Evolutionary conservation across 2,113 vertebrate species (phyloP), one percentile per base, ranked within the genome.

Genomic region (Corynorhinus townsendii): DNA sequence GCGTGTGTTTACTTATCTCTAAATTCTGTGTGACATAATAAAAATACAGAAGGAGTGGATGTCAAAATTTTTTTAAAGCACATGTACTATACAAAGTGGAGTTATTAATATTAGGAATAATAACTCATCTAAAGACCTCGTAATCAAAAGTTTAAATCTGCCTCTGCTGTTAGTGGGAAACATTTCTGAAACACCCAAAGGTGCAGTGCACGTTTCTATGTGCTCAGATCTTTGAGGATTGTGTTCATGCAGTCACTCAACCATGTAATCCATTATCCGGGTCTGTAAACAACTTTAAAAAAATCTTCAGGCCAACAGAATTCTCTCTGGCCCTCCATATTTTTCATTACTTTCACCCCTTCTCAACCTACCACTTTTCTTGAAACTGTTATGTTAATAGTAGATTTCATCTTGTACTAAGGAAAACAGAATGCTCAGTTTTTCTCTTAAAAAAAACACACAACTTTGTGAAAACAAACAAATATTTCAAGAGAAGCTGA

Each of bases 11-110:
- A 22, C 47, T 19, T 62, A 79, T 49, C 81, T 89, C 54, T 90
- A 76, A 71, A 95, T n/a, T 75, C 47, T 10, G 80, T 92, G 91
- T 91, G 90, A 95, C 92, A 86, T 83, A 66, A 82, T 96, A 92
- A 86, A 94, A 95, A 95, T 95, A 90, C 64, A 59, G 75, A 52
- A 75, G 9, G 56, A 90, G 71, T 0, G 12, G 40, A 90, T 71
- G 82, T 47, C 26, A 82, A 73, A 82, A 49, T 88, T 91, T 91
- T 91, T 92, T 85, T 49, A 72, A 96, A 72, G 54, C 64, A 88
- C 71, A 79, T 56, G n/a, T 85, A 72, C 5, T 35, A 35, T 73
- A 62, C 43, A 75, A 86, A 95, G 35, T 82, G 20, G 47, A 93
- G 28, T 79, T 93, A 82, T 90, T 90, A 92, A 93, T 95, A 95